Conservation (phyloP, 1,140 invertebrate genomes). For the Camponotus vicinus region DNA sequence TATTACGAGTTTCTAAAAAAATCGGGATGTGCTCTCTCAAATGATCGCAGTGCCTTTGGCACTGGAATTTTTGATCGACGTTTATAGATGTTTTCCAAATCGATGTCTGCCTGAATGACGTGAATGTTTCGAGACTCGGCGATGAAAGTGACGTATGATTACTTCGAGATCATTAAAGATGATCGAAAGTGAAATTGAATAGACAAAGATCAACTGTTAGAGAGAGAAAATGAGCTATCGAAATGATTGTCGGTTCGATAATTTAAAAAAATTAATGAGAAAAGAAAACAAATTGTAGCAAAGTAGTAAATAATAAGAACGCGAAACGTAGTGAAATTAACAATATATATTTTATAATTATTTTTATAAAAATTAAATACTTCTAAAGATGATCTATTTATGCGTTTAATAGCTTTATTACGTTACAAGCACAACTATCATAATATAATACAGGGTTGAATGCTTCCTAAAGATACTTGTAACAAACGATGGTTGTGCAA, state of each 20-base stretch:
- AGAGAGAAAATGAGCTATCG: constrained; percentile 9
- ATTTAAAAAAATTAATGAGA: constrained; percentile 1
- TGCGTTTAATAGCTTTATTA: background rate
- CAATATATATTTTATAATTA: constrained; percentile 22
- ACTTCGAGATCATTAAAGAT: constrained; percentile 34
- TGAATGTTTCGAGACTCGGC: constrained; percentile 39
- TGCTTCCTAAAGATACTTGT: constrained; percentile 13
- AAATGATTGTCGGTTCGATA: constrained; percentile 8
- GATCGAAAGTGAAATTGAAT: constrained; percentile 49
- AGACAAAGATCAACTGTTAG: constrained; percentile 24
- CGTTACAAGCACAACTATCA: background rate
- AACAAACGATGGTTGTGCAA: constrained; percentile 29
- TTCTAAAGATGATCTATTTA: background rate
- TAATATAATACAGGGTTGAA: constrained; percentile 34
- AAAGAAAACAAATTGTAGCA: constrained; percentile 18
- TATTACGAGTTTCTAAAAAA: constrained; percentile 55
- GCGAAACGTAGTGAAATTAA: background rate
- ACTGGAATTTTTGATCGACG: constrained; percentile 64
- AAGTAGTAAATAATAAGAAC: constrained; percentile 7
- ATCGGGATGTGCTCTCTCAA: constrained; percentile 31
- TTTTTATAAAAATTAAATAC: background rate
- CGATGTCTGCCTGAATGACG: background rate
- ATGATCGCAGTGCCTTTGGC: constrained; percentile 41
- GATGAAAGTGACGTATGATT: constrained; percentile 34
- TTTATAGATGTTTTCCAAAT: constrained; percentile 51